phyloP scores from a whole-genome alignment of 1,140 invertebrate species.

The Rhopalosiphum padi region DNA sequence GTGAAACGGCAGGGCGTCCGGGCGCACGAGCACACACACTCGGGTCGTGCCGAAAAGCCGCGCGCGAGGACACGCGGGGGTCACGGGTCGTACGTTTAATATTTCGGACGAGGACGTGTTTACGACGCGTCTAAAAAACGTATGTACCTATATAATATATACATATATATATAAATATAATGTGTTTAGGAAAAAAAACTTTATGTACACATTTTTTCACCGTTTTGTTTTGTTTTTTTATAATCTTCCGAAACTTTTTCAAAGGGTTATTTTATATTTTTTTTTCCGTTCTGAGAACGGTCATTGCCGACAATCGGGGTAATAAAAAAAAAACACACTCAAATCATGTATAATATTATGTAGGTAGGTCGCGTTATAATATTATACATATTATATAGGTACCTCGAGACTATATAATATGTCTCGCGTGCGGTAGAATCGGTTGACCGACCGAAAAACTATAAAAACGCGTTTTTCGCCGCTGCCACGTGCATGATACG shows the following conservation, averaged over 20 bases:
- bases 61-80: constrained; percentile 41
- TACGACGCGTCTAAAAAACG: constrained; percentile 54
- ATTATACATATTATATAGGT: background rate
- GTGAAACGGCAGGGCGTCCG: constrained; percentile 57
- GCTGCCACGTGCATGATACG: background rate
- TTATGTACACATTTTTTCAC: constrained; percentile 17
- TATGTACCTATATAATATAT: too few relatives aligned
- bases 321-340: background rate
- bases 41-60: constrained; percentile 56
- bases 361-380: background rate
- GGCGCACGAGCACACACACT: background rate
- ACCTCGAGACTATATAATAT: background rate
- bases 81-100: constrained; percentile 48
- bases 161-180: background rate
- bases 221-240: constrained; percentile 20
- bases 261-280: constrained; percentile 35
- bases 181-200: background rate
- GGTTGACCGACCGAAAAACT: constrained; percentile 10
- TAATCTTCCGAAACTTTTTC: constrained; percentile 44
- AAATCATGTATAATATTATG: background rate
- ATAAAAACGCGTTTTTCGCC: background rate
- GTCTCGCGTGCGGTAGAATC: constrained; percentile 1
- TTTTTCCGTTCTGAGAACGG: constrained; percentile 24
- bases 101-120: constrained; percentile 57
- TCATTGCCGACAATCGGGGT: constrained; percentile 36